Conservation (phyloP, 2,113 vertebrate genomes). For the Herpailurus yagouaroundi region DNA sequence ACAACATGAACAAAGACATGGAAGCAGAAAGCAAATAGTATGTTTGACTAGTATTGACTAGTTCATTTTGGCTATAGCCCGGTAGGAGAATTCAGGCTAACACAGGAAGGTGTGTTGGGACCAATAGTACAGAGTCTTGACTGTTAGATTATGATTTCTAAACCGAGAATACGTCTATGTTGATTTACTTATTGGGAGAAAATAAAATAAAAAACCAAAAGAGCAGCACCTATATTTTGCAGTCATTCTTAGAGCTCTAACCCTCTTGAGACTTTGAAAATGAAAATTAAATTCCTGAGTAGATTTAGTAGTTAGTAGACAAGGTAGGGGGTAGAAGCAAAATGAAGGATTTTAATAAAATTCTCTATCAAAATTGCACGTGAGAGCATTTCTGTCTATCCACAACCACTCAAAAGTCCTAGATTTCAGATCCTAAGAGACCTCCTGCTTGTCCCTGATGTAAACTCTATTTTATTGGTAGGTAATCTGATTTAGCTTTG, state of each 20-base stretch:
- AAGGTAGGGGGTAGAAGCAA: slow-evolving; percentile 78
- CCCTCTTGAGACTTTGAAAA: slow-evolving; percentile 72
- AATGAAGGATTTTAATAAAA: slow-evolving; percentile 80
- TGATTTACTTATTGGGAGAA: slow-evolving; percentile 38
- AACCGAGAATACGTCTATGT: slow-evolving; percentile 23
- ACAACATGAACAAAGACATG: not conserved
- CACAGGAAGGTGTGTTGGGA: not conserved
- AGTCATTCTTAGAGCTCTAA: slow-evolving; percentile 67
- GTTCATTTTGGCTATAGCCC: not conserved
- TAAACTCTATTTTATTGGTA: slow-evolving; percentile 67
- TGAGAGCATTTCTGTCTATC: slow-evolving; percentile 70
- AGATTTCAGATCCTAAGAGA: slow-evolving; percentile 67
- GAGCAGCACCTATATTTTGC: slow-evolving; percentile 54
- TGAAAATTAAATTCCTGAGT: slow-evolving; percentile 81
- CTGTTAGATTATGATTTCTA: slow-evolving; percentile 44
- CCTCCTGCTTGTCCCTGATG: slow-evolving; percentile 74
- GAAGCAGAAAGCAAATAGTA: not conserved
- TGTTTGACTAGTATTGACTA: not conserved
- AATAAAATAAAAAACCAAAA: slow-evolving; percentile 55
- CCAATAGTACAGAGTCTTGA: not conserved
- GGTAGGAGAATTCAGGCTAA: not conserved
- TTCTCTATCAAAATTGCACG: slow-evolving; percentile 69
- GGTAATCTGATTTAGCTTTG: slow-evolving; percentile 77
- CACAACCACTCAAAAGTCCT: slow-evolving; percentile 58
- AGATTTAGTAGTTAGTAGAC: slow-evolving; percentile 77